Evolutionary conservation across 1,140 invertebrate genomes (phyloP).

Genomic region (Lethocerus indicus): DNA sequence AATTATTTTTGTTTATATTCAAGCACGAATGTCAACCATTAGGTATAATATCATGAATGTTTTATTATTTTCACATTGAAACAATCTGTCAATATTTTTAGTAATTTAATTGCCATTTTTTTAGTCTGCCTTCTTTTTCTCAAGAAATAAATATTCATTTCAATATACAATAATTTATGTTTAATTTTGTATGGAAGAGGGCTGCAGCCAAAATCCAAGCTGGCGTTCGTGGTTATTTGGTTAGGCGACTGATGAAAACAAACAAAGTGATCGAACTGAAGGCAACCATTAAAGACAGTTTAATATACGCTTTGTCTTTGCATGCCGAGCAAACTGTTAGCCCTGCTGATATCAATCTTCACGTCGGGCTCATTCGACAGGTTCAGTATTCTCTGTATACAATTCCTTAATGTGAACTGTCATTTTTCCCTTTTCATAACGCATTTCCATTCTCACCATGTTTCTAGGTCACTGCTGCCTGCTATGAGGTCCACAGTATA

Average conservation of each 20-base stretch:
- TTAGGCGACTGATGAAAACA: conserved; percentile 10
- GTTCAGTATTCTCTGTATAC: conserved; percentile 1
- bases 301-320: conserved; percentile 10
- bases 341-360: conserved; percentile 9
- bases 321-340: conserved; percentile 6
- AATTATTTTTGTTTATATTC: too few relatives aligned
- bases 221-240: conserved; percentile 6
- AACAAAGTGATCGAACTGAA: conserved; percentile 10
- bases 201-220: conserved; percentile 11
- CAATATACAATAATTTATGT: too few relatives aligned
- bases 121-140: too few relatives aligned
- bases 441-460: not conserved
- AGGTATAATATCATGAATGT: too few relatives aligned
- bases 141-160: too few relatives aligned
- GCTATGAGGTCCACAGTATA: conserved; percentile 9
- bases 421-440: not conserved
- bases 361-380: conserved; percentile 7
- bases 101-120: too few relatives aligned
- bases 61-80: too few relatives aligned
- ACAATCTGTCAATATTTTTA: too few relatives aligned
- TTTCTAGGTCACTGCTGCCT: conserved; percentile 10
- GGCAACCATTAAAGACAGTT: conserved; percentile 9
- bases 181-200: too few relatives aligned
- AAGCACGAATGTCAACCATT: too few relatives aligned
- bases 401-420: not conserved